phyloP scores from a whole-genome alignment of 1,140 invertebrate species.

The Drosophila ambigua region DNA sequence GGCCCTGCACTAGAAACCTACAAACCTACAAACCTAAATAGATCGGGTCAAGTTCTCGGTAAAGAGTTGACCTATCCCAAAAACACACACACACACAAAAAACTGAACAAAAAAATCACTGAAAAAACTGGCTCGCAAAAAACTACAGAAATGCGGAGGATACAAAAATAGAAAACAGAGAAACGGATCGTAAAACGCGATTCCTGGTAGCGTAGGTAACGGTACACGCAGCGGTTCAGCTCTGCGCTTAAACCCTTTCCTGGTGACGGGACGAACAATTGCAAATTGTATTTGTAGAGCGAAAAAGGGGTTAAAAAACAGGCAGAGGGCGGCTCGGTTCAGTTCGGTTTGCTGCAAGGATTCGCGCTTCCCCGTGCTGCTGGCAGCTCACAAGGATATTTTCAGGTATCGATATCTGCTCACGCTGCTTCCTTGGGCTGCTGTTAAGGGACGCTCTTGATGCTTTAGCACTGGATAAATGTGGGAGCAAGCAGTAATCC shows the following conservation, averaged over 20 bases:
- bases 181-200: conserved; percentile 54
- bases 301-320: conserved; percentile 74
- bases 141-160: no score
- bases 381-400: no score
- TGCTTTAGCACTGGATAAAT: no score
- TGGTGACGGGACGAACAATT: conserved; percentile 49
- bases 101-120: conserved; percentile 1
- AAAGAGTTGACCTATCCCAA: conserved; percentile 43
- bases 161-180: conserved; percentile 17
- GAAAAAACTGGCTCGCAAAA: no score
- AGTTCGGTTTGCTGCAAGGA: no score
- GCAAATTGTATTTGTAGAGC: conserved; percentile 63
- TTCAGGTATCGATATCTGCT: no score
- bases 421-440: no score
- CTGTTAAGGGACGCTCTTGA: no score
- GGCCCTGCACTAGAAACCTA: conserved; percentile 73
- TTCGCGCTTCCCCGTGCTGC: no score
- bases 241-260: conserved; percentile 62
- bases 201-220: conserved; percentile 61
- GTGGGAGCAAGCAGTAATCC: no score
- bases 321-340: no score
- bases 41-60: conserved; percentile 58
- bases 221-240: neutral
- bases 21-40: conserved; percentile 68
- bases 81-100: conserved; percentile 29